A percentile compares a stretch with the other conserved stretches of the same genome.
Evolutionary conservation across 1,140 invertebrate species (phyloP).

Genomic region (Lasioglossum albipes): DNA sequence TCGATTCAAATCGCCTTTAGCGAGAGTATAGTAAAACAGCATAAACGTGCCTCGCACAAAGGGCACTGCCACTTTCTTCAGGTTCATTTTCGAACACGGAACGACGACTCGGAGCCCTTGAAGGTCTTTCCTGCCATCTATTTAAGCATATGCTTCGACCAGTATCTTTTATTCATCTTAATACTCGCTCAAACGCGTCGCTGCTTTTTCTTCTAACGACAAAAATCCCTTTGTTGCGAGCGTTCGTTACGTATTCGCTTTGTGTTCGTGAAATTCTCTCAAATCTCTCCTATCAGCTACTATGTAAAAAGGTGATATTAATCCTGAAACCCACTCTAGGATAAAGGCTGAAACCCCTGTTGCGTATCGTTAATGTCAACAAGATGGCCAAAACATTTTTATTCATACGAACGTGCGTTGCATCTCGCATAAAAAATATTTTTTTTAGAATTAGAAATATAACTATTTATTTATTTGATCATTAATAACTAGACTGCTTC

Average conservation of each 20-base stretch:
- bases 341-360: conserved; percentile 11
- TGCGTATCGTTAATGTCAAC: conserved; percentile 25
- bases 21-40: too few species aligned
- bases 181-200: conserved; percentile 7
- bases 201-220: conserved; percentile 1
- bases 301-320: conserved; percentile 19
- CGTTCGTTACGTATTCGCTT: conserved; percentile 47
- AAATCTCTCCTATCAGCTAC: conserved; percentile 29
- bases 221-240: conserved; percentile 40
- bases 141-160: neutral
- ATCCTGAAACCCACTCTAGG: conserved; percentile 9
- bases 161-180: conserved; percentile 28
- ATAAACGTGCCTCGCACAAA: too few species aligned
- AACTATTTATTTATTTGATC: too few species aligned
- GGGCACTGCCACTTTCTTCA: too few species aligned
- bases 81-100: too few species aligned
- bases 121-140: neutral
- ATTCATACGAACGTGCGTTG: neutral
- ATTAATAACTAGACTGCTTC: too few species aligned
- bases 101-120: too few species aligned
- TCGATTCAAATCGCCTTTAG: too few species aligned
- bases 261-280: conserved; percentile 35
- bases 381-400: neutral
- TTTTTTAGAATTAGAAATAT: too few species aligned
- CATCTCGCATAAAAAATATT: neutral